Evolutionary conservation across 2,797 vertebrate species (phyloP).

Genomic region (Dicrostonyx torquatus): DNA sequence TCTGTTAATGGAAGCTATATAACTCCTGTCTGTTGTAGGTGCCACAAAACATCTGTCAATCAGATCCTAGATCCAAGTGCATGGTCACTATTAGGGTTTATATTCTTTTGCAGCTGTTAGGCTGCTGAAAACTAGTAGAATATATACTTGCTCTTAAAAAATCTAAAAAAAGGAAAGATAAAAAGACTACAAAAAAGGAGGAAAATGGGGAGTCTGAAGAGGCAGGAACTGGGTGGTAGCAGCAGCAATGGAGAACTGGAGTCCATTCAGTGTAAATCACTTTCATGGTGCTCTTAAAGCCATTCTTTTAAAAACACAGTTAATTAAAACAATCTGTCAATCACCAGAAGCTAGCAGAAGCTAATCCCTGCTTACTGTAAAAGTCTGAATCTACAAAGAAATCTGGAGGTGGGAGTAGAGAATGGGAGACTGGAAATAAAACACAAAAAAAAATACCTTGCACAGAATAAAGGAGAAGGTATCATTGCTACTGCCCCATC

Average conservation of each 20-base stretch:
- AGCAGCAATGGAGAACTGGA: neutral
- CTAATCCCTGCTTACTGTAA: conserved; percentile 56
- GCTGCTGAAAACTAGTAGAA: neutral
- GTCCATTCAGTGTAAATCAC: neutral
- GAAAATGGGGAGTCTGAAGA: rapidly evolving
- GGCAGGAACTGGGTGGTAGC: rapidly evolving
- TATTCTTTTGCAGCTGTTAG: neutral
- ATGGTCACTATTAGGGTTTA: neutral
- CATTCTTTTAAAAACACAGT: conserved; percentile 58
- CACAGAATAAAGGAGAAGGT: conserved; percentile 43
- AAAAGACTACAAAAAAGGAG: neutral
- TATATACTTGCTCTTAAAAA: neutral
- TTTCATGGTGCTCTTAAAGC: conserved; percentile 1
- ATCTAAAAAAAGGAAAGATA: neutral
- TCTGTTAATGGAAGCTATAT: neutral
- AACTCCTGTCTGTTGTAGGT: neutral
- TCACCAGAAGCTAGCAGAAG: conserved; percentile 59
- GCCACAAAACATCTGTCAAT: neutral
- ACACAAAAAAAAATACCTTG: neutral
- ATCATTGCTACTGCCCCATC: conserved; percentile 24
- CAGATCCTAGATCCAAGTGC: neutral
- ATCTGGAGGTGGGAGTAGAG: neutral
- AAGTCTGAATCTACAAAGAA: conserved; percentile 50
- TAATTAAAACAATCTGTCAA: conserved; percentile 73
- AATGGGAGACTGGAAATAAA: neutral